Percentiles rank a stretch among this genome's conserved stretches.
phyloP scores from a whole-genome alignment of 35 echinoderm and acorn worm species.

The Stichopus chloronotus region DNA sequence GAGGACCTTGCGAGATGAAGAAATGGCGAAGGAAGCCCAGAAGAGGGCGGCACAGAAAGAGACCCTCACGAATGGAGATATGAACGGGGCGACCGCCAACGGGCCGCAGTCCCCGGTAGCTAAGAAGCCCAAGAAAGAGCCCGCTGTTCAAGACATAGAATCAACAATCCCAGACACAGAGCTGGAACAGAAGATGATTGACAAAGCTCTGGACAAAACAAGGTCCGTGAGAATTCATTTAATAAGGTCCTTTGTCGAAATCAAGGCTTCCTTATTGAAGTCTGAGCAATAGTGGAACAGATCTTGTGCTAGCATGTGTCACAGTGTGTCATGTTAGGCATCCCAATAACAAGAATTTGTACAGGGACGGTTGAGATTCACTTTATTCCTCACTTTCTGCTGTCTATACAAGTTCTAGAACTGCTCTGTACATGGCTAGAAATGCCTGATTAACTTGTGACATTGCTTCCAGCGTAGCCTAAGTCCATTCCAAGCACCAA shows the following conservation, averaged over 20 bases:
- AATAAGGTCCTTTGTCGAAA: not conserved
- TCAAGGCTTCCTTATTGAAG: too few species aligned
- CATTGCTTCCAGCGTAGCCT: too few species aligned
- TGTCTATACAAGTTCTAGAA: too few species aligned
- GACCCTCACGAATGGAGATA: not conserved
- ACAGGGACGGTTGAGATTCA: too few species aligned
- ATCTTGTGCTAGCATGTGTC: not conserved
- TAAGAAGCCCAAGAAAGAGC: constrained; percentile 71
- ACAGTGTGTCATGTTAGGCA: not conserved
- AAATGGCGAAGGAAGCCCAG: constrained; percentile 58
- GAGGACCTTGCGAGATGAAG: constrained; percentile 54
- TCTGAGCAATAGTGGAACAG: not conserved
- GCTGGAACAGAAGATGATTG: constrained; percentile 70
- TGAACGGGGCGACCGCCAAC: constrained; percentile 3
- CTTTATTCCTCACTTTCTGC: too few species aligned
- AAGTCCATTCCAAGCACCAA: too few species aligned
- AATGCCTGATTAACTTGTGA: too few species aligned
- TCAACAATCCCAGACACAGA: constrained; percentile 79
- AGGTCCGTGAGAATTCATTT: constrained; percentile 40
- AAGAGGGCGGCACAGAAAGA: constrained; percentile 47
- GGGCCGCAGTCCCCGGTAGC: not conserved
- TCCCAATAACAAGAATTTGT: too few species aligned
- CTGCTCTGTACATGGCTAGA: too few species aligned
- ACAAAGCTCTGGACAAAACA: constrained; percentile 90
- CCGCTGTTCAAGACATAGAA: constrained; percentile 85